Base-by-base conservation (phyloP, 2,113 vertebrate species). In the Gadus chalcogrammus region DNA sequence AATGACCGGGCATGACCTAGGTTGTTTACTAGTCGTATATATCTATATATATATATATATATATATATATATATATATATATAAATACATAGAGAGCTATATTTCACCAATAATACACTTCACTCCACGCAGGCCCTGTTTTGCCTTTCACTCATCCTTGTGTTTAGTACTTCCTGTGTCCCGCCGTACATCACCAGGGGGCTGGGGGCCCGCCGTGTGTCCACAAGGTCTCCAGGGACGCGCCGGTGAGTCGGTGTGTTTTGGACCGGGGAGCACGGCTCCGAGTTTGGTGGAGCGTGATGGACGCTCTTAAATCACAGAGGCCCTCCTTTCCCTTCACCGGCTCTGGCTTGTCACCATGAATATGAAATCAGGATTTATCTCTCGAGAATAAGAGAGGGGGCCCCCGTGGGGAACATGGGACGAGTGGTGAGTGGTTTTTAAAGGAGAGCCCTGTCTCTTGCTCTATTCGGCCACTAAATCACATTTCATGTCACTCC, bases 251-350 rank as follows among this genome's bases (percentile, higher is more conserved):
- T 77, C 76, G 61, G 38, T 78, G 27, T 20, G 65, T 76, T 81
- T 72, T 81, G 74, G 65, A 72, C 53, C 63, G 35, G 64, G 70
- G 80, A 85, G 83, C 83, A 66, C 80, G 83, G 76, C 76, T 78
- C 60, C 78, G 67, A 77, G 80, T 85, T 84, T 82, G 78, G 52
- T 82, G 85, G 87, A 79, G 76, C 86, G 76, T 88, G 83, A 83
- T 85, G 80, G 81, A 65, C 67, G 11, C 15, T 76, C 77, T 81
- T 86, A 86, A 85, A 84, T 80, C 86, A 76, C 76, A 78, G 61
- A 76, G 78, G 80, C 66, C 31, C 77, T 72, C 70, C 42, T 48
- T 13, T 13, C 8, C 42, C 42, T 42, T 11, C 38, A 4, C 38
- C 38, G 38, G 6, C 42, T 73, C 69, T 67, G 6, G 63, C 52